Evolutionary conservation across 2,888 invertebrate species (phyloP), one percentile per base, ranked within the genome.

Genomic region (Drosophila mettleri): DNA sequence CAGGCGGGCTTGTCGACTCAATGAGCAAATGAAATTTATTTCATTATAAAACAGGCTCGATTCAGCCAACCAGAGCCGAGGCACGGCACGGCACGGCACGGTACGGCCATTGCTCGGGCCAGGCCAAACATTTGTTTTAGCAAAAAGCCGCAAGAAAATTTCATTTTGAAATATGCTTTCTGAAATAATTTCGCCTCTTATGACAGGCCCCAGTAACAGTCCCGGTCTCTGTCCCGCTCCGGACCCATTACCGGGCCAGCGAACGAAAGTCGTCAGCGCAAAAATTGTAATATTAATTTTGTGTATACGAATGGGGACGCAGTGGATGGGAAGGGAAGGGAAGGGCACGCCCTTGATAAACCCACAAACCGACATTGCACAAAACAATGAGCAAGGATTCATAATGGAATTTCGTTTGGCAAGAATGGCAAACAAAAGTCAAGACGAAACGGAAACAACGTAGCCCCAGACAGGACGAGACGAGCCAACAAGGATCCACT

Each of bases 231-330:
- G 18, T 31, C 29, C 31, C n/a, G 22, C 10, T 45, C 61, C 64
- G 48, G 49, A 48, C 52, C 67, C 77, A 67, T 67, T 61, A 71
- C 49, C 59, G 38, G 34, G 41, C 61, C 49, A 55, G 48, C 72
- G 41, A 70, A 41, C 60, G 46, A 41, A 27, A 69, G 73, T 69
- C 76, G 74, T 63, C 75, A 52, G 61, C 71, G 62, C 66, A 80
- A 75, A 86, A 85, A 86, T 78, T 88, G 78, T 79, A 84, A 88
- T 88, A 86, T 88, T 88, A 84, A 88, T 86, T 86, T 86, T 88
- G 70, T 86, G 71, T 81, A 74, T 72, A 65, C 69, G 43, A 52
- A 48, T 33, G 54, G 24, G 22, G 6, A 38, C 10, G 6, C 16
- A 16, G 18, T 4, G 10, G 18, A 39, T 14, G 20, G 14, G 39